A percentile compares a stretch with the other conserved stretches of the same genome.
phyloP scores from a whole-genome alignment of 2,888 invertebrate genomes.

The Thymelicus sylvestris region DNA sequence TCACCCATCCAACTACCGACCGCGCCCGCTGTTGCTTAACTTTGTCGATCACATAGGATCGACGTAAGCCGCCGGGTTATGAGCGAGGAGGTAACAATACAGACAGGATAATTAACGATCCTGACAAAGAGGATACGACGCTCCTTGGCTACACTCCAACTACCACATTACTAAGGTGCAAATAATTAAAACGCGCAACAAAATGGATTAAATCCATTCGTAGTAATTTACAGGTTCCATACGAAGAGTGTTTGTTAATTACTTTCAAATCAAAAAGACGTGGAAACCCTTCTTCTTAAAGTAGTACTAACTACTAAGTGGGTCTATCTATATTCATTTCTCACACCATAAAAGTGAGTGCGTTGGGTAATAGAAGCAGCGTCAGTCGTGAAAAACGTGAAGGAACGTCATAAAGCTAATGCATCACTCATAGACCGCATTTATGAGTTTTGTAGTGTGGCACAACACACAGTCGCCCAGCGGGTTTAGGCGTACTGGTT shows the following conservation, averaged over 20 bases:
- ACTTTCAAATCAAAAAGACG: too few species aligned
- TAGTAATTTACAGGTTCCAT: too few species aligned
- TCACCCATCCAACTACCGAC: too few species aligned
- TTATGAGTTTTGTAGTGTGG: slow-evolving; percentile 16
- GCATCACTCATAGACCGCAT: slow-evolving; percentile 23
- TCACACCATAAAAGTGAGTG: neutral
- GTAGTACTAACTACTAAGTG: neutral
- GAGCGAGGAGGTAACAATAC: slow-evolving; percentile 5
- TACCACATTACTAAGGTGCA: neutral
- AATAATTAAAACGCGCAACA: too few species aligned
- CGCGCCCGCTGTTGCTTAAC: too few species aligned
- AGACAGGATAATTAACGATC: slow-evolving; percentile 16
- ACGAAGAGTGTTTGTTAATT: too few species aligned
- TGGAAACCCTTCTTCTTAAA: too few species aligned
- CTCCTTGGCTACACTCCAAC: slow-evolving; percentile 18
- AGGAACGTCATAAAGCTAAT: slow-evolving; percentile 24
- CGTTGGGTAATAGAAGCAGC: slow-evolving; percentile 19
- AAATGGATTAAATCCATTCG: too few species aligned
- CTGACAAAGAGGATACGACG: slow-evolving; percentile 4
- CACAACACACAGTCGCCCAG: neutral
- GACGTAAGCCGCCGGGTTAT: too few species aligned
- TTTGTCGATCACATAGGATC: too few species aligned
- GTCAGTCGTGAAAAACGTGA: slow-evolving; percentile 26
- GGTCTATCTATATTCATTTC: neutral
- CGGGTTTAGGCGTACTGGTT: neutral